Evolutionary conservation across 2,113 vertebrate genomes (phyloP).

Genomic region (Aspiorhynchus laticeps): DNA sequence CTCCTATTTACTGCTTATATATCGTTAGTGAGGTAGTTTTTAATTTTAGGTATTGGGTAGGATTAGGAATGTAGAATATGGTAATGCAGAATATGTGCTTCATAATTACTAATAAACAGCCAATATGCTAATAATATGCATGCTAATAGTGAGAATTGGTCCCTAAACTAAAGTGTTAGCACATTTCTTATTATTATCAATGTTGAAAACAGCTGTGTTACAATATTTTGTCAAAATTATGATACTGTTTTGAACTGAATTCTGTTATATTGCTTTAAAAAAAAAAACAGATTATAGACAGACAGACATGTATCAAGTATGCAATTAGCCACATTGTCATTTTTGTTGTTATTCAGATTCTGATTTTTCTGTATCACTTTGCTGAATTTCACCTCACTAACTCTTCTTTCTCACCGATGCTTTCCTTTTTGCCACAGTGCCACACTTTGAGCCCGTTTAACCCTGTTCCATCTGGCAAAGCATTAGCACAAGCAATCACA

Average conservation of each 20-base stretch:
- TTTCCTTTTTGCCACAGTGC: slow-evolving; percentile 17
- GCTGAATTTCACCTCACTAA: slow-evolving; percentile 16
- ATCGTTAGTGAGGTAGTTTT: too few species aligned
- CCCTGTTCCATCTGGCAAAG: not conserved
- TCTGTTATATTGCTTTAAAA: too few species aligned
- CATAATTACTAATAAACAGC: too few species aligned
- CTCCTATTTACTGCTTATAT: too few species aligned
- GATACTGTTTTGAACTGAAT: not conserved
- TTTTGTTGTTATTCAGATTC: not conserved
- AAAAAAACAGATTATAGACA: too few species aligned
- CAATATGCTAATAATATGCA: too few species aligned
- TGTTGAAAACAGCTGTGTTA: not conserved
- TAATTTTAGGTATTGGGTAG: too few species aligned
- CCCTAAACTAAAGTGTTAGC: too few species aligned
- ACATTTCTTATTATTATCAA: not conserved
- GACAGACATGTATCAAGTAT: too few species aligned
- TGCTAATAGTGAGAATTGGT: too few species aligned
- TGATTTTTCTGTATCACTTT: not conserved
- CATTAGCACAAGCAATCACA: slow-evolving; percentile 19
- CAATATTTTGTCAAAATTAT: not conserved
- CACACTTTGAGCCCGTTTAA: not conserved
- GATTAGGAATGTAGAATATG: too few species aligned
- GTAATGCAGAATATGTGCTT: too few species aligned
- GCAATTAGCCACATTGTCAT: not conserved
- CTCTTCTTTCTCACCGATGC: not conserved